Percentiles rank a stretch among this genome's conserved stretches.
phyloP scores from a whole-genome alignment of 30 jellyfish, hydroid and myxozoan genomes.

The Clytia hemisphaerica region DNA sequence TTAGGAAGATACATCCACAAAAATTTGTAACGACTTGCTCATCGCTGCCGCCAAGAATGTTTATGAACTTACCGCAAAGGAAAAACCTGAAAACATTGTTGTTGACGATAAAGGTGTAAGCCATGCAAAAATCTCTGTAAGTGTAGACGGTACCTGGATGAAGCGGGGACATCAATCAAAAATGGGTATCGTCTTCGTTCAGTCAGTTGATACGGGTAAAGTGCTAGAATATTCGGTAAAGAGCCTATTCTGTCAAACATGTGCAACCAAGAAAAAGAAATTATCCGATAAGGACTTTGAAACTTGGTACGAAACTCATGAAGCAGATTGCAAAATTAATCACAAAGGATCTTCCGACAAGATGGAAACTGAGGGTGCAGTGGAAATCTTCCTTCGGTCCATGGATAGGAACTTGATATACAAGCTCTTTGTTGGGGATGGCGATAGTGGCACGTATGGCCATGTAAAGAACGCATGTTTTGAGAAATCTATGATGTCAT shows the following conservation, averaged over 20 bases:
- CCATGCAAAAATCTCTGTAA: not conserved
- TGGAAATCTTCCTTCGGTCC: not conserved
- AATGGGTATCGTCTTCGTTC: conserved; percentile 17
- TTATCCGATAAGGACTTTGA: not conserved
- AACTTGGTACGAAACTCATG: not conserved
- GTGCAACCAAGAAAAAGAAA: not conserved
- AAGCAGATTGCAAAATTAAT: not conserved
- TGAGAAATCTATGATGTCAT: too few species aligned
- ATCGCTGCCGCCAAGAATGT: conserved; percentile 15
- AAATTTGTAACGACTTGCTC: not conserved
- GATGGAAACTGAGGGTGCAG: conserved; percentile 7
- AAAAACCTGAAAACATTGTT: not conserved
- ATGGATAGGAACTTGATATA: not conserved
- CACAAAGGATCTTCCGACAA: conserved; percentile 1
- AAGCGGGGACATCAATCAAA: conserved; percentile 32
- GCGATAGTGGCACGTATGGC: conserved; percentile 39
- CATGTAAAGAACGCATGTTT: too few species aligned
- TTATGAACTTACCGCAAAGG: not conserved
- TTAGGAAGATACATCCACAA: not conserved
- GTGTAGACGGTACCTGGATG: not conserved
- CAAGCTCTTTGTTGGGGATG: conserved; percentile 27
- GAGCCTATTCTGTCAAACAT: conserved; percentile 1
- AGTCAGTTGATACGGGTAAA: conserved; percentile 5
- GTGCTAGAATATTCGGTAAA: not conserved
- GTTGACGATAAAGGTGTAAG: conserved; percentile 4